Base-by-base conservation (phyloP, 2,113 vertebrate species). In the Willisornis vidua region DNA sequence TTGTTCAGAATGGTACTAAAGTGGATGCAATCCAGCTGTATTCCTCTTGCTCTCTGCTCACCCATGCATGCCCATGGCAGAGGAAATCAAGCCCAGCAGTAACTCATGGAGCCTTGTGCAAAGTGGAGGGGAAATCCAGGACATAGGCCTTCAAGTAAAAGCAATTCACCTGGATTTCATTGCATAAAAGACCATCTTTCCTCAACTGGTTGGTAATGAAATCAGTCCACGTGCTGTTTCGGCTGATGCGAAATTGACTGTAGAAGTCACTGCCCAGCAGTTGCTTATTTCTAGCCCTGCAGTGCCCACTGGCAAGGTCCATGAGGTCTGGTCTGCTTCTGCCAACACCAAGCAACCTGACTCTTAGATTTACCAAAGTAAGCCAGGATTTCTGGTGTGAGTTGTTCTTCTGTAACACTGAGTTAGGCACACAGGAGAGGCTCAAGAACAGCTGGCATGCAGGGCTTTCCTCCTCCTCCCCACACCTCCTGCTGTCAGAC, bases 61-160 rank as follows among this genome's bases (percentile, higher is more conserved):
- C 14, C n/a, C 5, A 1, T 1, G 0, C 2, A 0, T 57, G 31
- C 55, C 55, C 3, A 1, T 0, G 4, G 63, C 49, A n/a, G 14
- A 58, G 35, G 33, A 28, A 55, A 62, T 33, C 0, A 2, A 54
- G n/a, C 39, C 51, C 31, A 22, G 61, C n/a, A 16, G 10, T 17
- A 58, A 29, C 25, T 46, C 0, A 0, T 28, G 29, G 25, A 68
- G 52, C n/a, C 6, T 3, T 9, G 12, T 2, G 8, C 62, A 63
- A 72, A 79, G 24, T 54, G 46, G 39, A 54, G 12, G 19, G 10
- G 39, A 79, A 72, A 52, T 37, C 23, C 51, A 49, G 55, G 41
- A 28, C 9, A 25, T 31, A 35, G 18, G 23, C 26, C 20, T 11
- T n/a, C 41, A 26, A 31, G 39, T 33, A 48, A 68, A 57, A 83